Percentiles rank a stretch among this genome's conserved stretches.
These are phyloP conservation scores for Misgurnus anguillicaudatus DNA, from an alignment of 2,113 vertebrate species.

Conservation along the genomic window DNA sequence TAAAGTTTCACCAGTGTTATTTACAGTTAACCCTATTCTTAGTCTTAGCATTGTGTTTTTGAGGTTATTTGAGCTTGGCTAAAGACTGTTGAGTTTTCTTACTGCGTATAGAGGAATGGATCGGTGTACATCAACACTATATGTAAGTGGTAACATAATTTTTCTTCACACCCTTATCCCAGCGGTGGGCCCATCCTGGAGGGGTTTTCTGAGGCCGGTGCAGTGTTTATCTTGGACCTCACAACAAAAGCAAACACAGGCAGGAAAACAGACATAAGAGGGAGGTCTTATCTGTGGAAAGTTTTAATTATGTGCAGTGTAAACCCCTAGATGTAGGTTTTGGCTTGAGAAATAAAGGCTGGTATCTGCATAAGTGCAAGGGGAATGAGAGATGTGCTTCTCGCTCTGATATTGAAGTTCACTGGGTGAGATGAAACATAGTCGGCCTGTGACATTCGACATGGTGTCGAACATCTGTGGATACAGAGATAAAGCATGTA, in stretches of 20 bases:
- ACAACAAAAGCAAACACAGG: slow-evolving; percentile 61
- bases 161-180: slow-evolving; percentile 16
- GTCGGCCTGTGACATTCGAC: slow-evolving; percentile 4
- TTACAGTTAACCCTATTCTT: background rate
- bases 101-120: background rate
- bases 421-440: slow-evolving; percentile 3
- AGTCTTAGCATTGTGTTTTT: background rate
- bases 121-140: background rate
- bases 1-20: background rate
- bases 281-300: slow-evolving; percentile 52
- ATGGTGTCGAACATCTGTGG: slow-evolving; percentile 20
- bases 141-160: background rate
- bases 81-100: background rate
- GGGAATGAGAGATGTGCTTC: slow-evolving; percentile 19
- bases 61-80: background rate
- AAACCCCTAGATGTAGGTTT: slow-evolving; percentile 60
- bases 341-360: slow-evolving; percentile 43
- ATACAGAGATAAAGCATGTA: background rate
- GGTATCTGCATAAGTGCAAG: slow-evolving; percentile 37
- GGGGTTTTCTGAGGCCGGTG: background rate
- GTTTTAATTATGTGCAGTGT: slow-evolving; percentile 53
- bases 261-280: slow-evolving; percentile 46
- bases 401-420: background rate
- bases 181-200: background rate
- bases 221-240: slow-evolving; percentile 58